Evolutionary conservation across 2,797 vertebrate species (phyloP).

Genomic region (Remorina albescens): DNA sequence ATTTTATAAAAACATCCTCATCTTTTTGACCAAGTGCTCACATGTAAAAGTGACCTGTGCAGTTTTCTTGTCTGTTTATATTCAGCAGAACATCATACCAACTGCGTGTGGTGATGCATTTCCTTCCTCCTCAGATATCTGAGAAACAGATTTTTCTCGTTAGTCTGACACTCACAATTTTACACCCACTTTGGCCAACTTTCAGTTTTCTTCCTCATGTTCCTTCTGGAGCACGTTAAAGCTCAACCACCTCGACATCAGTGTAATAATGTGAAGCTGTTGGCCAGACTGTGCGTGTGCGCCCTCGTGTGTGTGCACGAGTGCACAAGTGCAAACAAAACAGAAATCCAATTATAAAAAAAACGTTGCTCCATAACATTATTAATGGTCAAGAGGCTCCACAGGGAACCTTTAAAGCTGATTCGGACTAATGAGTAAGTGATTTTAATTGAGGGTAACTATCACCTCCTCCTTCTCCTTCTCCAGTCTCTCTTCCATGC

Average conservation of each 20-base stretch:
- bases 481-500: slow-evolving; percentile 96
- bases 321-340: no score
- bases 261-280: neutral
- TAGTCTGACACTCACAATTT: neutral
- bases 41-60: no score
- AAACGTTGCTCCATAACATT: neutral
- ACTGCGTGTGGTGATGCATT: no score
- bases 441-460: slow-evolving; percentile 20
- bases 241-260: neutral
- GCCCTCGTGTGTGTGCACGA: no score
- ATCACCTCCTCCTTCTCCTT: slow-evolving; percentile 9
- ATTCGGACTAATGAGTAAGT: neutral
- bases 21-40: no score
- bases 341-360: neutral
- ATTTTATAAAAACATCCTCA: no score
- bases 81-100: neutral
- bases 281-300: neutral
- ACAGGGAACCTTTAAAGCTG: slow-evolving; percentile 5
- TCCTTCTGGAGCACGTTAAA: no score
- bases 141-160: no score
- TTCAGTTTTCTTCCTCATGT: neutral
- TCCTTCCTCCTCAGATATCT: no score
- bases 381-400: neutral
- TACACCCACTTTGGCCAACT: no score
- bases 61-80: no score